Evolutionary conservation across 2,113 vertebrate genomes (phyloP).

Genomic region (Protobothrops flavoviridis): DNA sequence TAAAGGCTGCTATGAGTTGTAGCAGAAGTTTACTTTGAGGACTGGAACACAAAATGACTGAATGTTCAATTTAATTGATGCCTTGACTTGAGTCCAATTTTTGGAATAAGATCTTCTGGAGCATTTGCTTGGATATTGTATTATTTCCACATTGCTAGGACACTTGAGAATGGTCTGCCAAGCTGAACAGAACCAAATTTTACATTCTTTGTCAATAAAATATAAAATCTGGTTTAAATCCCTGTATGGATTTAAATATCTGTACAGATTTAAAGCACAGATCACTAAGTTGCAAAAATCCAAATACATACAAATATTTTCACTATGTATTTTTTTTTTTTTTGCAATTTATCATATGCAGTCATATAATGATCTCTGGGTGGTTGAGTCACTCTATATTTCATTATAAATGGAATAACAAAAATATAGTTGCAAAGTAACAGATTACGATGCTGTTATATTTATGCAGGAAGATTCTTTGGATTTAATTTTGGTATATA

Average conservation of each 20-base stretch:
- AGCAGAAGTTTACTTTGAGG: neutral
- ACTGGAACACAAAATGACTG: constrained; percentile 28
- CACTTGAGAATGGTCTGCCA: constrained; percentile 8
- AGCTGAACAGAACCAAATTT: neutral
- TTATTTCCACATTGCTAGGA: constrained; percentile 21
- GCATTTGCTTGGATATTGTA: constrained; percentile 34
- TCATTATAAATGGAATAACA: constrained; percentile 28
- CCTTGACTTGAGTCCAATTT: constrained; percentile 45
- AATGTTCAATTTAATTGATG: constrained; percentile 24
- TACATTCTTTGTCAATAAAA: constrained; percentile 28
- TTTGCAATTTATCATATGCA: neutral
- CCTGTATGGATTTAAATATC: constrained; percentile 46
- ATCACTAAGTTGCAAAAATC: constrained; percentile 25
- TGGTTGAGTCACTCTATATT: constrained; percentile 46
- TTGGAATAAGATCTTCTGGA: constrained; percentile 42
- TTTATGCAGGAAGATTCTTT: constrained; percentile 35
- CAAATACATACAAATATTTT: neutral
- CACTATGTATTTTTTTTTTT: constrained; percentile 31
- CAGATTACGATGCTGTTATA: constrained; percentile 44
- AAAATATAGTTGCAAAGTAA: constrained; percentile 49
- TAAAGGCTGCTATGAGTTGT: neutral
- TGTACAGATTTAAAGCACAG: constrained; percentile 46
- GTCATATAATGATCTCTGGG: constrained; percentile 44
- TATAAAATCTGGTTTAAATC: constrained; percentile 47
- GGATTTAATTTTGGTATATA: constrained; percentile 36